Evolutionary conservation across 2,888 invertebrate species (phyloP).

Genomic region (Drosophila acutilabella): DNA sequence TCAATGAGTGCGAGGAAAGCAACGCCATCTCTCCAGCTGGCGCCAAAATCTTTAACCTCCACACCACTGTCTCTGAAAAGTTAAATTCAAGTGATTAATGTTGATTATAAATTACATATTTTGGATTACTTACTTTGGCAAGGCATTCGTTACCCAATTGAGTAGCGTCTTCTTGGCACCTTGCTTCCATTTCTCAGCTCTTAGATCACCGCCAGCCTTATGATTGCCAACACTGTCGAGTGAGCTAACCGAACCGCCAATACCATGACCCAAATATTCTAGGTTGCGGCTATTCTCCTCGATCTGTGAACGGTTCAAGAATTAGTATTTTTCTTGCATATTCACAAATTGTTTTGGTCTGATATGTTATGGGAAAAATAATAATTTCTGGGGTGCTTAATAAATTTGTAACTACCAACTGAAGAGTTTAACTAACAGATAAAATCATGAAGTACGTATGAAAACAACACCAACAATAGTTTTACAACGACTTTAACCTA

Average conservation of each 20-base stretch:
- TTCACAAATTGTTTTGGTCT: not conserved
- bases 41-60: conserved; percentile 96
- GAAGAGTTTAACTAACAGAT: conserved; percentile 44
- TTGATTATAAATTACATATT: too few relatives aligned
- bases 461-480: conserved; percentile 53
- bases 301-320: conserved; percentile 87
- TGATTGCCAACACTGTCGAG: conserved; percentile 90
- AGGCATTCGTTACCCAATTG: conserved; percentile 96
- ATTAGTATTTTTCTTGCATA: conserved; percentile 5
- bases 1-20: conserved; percentile 98
- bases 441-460: conserved; percentile 35
- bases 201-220: conserved; percentile 86
- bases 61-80: conserved; percentile 91
- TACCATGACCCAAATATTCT: conserved; percentile 92
- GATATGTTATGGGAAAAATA: conserved; percentile 29
- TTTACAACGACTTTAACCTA: conserved; percentile 73
- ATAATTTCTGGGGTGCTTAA: conserved; percentile 57
- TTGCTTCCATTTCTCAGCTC: conserved; percentile 91
- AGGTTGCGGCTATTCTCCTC: conserved; percentile 97
- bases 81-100: not conserved
- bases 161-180: conserved; percentile 96
- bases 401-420: conserved; percentile 58
- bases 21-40: conserved; percentile 97
- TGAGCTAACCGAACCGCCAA: conserved; percentile 92
- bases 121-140: conserved; percentile 89